These are phyloP conservation scores for Cairina moschata DNA, from an alignment of 2,113 vertebrate species.

Conservation along the genomic window DNA sequence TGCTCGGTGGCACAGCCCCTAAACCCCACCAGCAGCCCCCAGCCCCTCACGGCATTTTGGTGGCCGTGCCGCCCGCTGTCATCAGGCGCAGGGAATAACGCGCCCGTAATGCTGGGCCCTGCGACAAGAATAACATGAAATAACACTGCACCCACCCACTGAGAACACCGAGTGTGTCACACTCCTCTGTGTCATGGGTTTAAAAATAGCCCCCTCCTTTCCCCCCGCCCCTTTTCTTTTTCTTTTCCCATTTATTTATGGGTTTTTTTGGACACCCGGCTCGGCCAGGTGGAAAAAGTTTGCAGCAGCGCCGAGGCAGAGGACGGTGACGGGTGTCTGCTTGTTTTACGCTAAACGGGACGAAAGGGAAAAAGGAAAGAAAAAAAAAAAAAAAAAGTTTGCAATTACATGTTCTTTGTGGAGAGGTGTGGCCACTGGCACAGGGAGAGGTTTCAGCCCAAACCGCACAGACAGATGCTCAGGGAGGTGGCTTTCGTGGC, in stretches of 20 bases:
- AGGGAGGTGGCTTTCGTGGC: slow-evolving; percentile 31
- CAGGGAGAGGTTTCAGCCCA: neutral
- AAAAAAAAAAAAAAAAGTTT: neutral
- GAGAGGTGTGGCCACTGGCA: slow-evolving; percentile 74
- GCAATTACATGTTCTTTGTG: slow-evolving; percentile 63
- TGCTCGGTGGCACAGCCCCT: neutral
- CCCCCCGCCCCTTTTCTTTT: neutral
- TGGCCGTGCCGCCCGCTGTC: neutral
- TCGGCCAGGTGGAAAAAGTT: slow-evolving; percentile 74
- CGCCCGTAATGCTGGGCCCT: slow-evolving; percentile 69
- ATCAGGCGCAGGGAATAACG: slow-evolving; percentile 4
- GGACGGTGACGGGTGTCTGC: slow-evolving; percentile 3
- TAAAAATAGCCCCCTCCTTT: slow-evolving; percentile 75
- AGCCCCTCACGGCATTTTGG: neutral
- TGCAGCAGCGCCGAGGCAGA: slow-evolving; percentile 25
- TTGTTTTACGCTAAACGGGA: neutral
- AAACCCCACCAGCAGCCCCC: neutral
- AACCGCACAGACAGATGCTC: slow-evolving; percentile 54
- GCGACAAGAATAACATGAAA: slow-evolving; percentile 77
- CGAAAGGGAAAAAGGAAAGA: neutral
- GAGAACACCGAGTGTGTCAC: slow-evolving; percentile 78
- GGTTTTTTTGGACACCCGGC: slow-evolving; percentile 22
- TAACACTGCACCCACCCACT: slow-evolving; percentile 77
- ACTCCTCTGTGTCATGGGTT: slow-evolving; percentile 75
- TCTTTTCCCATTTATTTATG: slow-evolving; percentile 1